phyloP scores from a whole-genome alignment of 2,797 vertebrate genomes.

The Rhynchonycteris naso region DNA sequence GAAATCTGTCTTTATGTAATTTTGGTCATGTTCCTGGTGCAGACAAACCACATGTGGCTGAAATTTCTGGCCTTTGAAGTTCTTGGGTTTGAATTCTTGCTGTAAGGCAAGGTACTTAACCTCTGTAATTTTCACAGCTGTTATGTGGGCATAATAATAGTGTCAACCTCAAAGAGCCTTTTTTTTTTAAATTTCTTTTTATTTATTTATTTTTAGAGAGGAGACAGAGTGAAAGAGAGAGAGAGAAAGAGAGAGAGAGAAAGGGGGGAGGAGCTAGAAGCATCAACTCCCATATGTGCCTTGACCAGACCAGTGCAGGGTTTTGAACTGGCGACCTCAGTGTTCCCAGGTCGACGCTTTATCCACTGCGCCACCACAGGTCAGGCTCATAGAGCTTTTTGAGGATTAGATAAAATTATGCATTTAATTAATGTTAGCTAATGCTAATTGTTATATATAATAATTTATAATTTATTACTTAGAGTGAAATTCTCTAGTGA shows the following conservation, averaged over 20 bases:
- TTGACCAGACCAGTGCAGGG: too few species aligned
- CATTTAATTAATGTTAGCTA: slow-evolving; percentile 45
- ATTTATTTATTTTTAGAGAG: too few species aligned
- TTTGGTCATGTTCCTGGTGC: background rate
- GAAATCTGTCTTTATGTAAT: background rate
- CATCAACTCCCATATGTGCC: too few species aligned
- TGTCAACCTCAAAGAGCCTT: background rate
- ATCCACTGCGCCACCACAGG: too few species aligned
- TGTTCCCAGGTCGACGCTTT: too few species aligned
- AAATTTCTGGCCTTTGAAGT: background rate
- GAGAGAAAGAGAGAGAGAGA: too few species aligned
- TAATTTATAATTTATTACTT: slow-evolving; percentile 8
- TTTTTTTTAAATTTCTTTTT: too few species aligned
- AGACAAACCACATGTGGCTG: background rate
- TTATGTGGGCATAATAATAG: background rate
- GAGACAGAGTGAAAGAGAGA: too few species aligned
- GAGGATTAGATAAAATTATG: slow-evolving; percentile 20
- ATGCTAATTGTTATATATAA: background rate
- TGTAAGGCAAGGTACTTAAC: background rate
- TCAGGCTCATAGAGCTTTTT: too few species aligned
- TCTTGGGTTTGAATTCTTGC: background rate
- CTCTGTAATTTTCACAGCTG: too few species aligned
- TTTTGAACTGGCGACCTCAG: too few species aligned
- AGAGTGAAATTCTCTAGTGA: slow-evolving; percentile 47
- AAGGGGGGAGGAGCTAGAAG: too few species aligned